These are phyloP conservation scores for Linnaemya vulpina DNA, from an alignment of 2,888 invertebrate genomes.

Conservation along the genomic window DNA sequence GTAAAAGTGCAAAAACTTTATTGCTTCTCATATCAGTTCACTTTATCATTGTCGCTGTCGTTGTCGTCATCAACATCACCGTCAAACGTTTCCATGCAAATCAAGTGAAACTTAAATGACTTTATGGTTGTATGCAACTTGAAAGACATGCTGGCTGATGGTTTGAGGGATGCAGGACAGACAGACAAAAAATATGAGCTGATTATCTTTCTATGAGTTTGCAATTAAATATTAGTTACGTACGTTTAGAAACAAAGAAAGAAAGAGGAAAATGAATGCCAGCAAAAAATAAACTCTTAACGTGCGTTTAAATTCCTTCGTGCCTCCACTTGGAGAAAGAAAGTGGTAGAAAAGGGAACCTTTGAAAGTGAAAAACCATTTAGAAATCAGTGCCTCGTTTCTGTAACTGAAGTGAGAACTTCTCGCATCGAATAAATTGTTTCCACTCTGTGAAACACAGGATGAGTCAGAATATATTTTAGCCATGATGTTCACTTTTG, in stretches of 20 bases:
- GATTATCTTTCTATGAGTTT: constrained; percentile 66
- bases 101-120: constrained; percentile 66
- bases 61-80: constrained; percentile 13
- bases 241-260: constrained; percentile 39
- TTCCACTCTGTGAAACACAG: no score
- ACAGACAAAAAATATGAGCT: constrained; percentile 18
- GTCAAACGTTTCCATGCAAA: constrained; percentile 63
- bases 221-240: constrained; percentile 66
- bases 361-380: no score
- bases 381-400: no score
- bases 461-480: no score
- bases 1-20: constrained; percentile 10
- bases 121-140: constrained; percentile 8
- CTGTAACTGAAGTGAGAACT: no score
- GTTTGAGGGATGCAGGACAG: not conserved
- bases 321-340: constrained; percentile 23
- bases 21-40: constrained; percentile 29
- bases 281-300: not conserved
- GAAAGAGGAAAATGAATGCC: not conserved
- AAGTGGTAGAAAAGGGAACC: not conserved
- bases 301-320: constrained; percentile 11
- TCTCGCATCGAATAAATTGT: no score
- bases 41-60: constrained; percentile 16
- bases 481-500: no score
- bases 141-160: not conserved